Conservation (phyloP, 2,113 vertebrate genomes). For the Dendrocopos noguchii region DNA sequence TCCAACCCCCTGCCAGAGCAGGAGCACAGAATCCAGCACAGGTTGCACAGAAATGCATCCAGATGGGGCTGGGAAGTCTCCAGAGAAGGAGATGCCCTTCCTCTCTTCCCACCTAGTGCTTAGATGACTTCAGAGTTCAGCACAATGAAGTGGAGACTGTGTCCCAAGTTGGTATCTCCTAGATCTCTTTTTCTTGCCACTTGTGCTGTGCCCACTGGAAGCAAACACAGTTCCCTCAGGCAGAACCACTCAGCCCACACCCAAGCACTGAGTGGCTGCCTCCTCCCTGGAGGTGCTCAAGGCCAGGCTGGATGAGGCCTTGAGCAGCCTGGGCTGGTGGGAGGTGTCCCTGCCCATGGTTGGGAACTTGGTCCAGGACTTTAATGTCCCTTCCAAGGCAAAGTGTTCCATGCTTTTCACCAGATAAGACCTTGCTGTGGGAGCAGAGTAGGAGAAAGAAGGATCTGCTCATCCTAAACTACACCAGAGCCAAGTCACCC, state of each 20-base stretch:
- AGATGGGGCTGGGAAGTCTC: too few relatives aligned
- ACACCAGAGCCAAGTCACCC: neutral
- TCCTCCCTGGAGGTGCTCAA: too few relatives aligned
- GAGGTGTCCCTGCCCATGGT: too few relatives aligned
- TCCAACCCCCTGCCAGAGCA: too few relatives aligned
- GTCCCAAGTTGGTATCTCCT: too few relatives aligned
- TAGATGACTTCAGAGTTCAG: neutral
- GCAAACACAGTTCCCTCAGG: neutral
- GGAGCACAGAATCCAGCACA: too few relatives aligned
- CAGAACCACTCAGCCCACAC: accelerated
- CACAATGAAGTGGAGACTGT: neutral
- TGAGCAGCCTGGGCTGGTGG: too few relatives aligned
- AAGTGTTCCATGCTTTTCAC: neutral
- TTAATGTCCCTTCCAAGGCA: too few relatives aligned
- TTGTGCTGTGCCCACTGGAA: neutral
- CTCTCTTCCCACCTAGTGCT: neutral
- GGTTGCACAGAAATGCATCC: too few relatives aligned
- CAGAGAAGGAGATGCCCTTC: neutral
- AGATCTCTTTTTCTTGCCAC: neutral
- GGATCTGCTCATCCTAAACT: neutral
- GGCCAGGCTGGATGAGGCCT: too few relatives aligned
- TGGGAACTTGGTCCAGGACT: too few relatives aligned
- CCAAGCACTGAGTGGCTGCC: neutral
- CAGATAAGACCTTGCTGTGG: neutral
- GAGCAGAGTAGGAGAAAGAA: neutral